A percentile compares a stretch with the other conserved stretches of the same genome.
These are phyloP conservation scores for Didymodactylos carnosus DNA, from an alignment of 2,888 invertebrate genomes.

Conservation along the genomic window DNA sequence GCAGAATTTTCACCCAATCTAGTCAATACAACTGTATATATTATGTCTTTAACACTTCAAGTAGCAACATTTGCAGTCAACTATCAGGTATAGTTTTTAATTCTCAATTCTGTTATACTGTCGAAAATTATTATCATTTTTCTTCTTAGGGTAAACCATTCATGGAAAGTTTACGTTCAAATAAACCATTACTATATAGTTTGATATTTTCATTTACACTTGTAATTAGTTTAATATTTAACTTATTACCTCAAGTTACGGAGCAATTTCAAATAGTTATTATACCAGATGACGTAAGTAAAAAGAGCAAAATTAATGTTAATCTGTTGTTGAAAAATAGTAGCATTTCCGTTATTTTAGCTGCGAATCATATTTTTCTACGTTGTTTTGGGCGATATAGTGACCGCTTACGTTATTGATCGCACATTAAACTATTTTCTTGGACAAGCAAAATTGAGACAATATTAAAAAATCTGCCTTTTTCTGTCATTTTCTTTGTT, in stretches of 20 bases:
- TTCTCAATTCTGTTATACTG: not conserved
- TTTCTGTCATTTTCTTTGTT: not conserved
- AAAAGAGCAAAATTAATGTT: not conserved
- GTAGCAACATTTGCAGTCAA: slow-evolving; percentile 96
- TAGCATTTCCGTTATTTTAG: too few relatives aligned
- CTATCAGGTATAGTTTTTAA: slow-evolving; percentile 56
- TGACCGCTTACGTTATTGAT: slow-evolving; percentile 5
- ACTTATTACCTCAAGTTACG: slow-evolving; percentile 61
- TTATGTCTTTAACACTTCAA: slow-evolving; percentile 88
- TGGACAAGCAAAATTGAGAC: slow-evolving; percentile 11
- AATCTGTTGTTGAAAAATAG: not conserved
- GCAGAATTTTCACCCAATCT: slow-evolving; percentile 73
- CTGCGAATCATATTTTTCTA: slow-evolving; percentile 4
- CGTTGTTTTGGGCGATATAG: slow-evolving; percentile 7
- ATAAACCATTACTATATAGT: slow-evolving; percentile 75
- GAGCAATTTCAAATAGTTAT: slow-evolving; percentile 81
- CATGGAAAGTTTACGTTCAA: slow-evolving; percentile 84
- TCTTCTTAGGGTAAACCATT: slow-evolving; percentile 71
- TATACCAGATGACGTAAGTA: slow-evolving; percentile 62
- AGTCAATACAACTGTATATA: slow-evolving; percentile 89
- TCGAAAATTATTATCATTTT: slow-evolving; percentile 10
- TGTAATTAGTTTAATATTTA: slow-evolving; percentile 50
- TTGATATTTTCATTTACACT: slow-evolving; percentile 59
- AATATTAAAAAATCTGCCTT: not conserved
- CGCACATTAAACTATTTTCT: slow-evolving; percentile 6